Base-by-base conservation (phyloP, 2,797 vertebrate species). In the Cyprinella venusta region DNA sequence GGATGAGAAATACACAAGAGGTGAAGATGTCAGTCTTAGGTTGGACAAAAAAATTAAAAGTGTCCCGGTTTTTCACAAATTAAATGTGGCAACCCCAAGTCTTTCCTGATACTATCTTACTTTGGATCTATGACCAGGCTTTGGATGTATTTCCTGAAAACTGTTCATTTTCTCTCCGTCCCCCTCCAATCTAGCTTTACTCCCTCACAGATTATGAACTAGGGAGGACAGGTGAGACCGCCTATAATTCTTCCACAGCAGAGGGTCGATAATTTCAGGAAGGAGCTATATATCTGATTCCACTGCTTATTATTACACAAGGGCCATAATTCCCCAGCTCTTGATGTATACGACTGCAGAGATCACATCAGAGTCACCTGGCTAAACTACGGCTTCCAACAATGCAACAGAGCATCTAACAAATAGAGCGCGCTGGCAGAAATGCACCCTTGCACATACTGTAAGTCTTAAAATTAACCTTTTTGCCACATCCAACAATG, bases 251-350 rank as follows among this genome's bases (percentile, higher is more conserved):
- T 70, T 77, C 75, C 67, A 40, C 26, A 71, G 74, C 67, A 71
- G 82, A 78, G 26, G 54, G 54, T 83, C 65, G 40, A 83, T 83
- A 78, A 78, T 78, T 83, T 83, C 40, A 83, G 82, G 65, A 83
- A 83, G 54, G 65, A 65, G 38, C 63, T 50, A 78, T 78, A 78
- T 50, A 78, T 83, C 75, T 63, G 67, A 83, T 40, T 40, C 21
- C 30, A 40, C 38, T 61, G 40, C 75, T 83, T 83, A 83, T 83
- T 83, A 83, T 78, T 78, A 71, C 75, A 78, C 75, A 63, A 59
- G 40, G 40, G 52, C 67, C 42, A 8, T 83, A 83, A 78, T 78
- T 83, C 67, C 59, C 54, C 42, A 63, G 75, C 65, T 48, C 54
- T 63, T 69, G 65, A 78, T 83, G 30, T 70, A 83, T 77, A 70